These are phyloP conservation scores for Perizoma flavofasciatum DNA, from an alignment of 2,888 invertebrate species.

Conservation along the genomic window DNA sequence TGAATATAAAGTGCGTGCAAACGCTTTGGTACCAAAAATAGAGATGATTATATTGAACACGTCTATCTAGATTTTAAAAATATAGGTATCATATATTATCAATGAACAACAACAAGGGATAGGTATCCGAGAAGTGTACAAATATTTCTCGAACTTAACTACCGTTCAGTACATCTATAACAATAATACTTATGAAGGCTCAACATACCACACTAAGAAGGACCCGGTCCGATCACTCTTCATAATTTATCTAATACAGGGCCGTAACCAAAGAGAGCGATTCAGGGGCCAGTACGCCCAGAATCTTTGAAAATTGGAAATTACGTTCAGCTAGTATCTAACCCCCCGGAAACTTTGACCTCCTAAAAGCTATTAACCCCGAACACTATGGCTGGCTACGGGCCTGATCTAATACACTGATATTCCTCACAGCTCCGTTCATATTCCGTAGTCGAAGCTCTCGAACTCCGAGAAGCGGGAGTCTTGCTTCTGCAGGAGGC, in stretches of 20 bases:
- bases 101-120: constrained; percentile 82
- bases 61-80: constrained; percentile 82
- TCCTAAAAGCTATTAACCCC: constrained; percentile 24
- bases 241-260: constrained; percentile 60
- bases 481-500: constrained; percentile 94
- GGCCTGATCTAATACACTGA: constrained; percentile 76
- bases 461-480: constrained; percentile 93
- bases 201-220: constrained; percentile 77
- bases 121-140: constrained; percentile 81
- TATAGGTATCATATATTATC: constrained; percentile 66
- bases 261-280: constrained; percentile 18
- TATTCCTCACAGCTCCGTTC: constrained; percentile 81
- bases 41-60: constrained; percentile 79
- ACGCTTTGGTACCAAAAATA: constrained; percentile 79
- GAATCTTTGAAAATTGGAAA: constrained; percentile 4
- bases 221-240: constrained; percentile 70
- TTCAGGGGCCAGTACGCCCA: neutral
- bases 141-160: constrained; percentile 79
- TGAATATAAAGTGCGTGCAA: constrained; percentile 48
- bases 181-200: constrained; percentile 82
- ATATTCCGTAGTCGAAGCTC: constrained; percentile 90
- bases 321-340: neutral
- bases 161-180: constrained; percentile 76
- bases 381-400: constrained; percentile 19
- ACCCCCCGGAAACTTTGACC: constrained; percentile 9